A percentile compares a stretch with the other conserved stretches of the same genome.
These are phyloP conservation scores for Zelleria hepariella DNA, from an alignment of 2,888 invertebrate species.

Conservation along the genomic window DNA sequence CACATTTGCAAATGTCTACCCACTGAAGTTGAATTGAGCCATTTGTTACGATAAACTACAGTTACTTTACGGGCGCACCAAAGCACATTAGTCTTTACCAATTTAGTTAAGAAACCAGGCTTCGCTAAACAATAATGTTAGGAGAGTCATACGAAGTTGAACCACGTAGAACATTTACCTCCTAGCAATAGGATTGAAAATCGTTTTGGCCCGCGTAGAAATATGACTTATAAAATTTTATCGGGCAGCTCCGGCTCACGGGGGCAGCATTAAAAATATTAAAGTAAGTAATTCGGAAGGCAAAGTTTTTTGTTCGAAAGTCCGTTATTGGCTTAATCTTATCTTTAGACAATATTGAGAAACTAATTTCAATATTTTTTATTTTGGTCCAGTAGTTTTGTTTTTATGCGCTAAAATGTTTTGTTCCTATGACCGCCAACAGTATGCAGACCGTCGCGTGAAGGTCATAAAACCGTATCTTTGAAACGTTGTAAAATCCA, in stretches of 20 bases:
- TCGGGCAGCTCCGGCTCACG: neutral
- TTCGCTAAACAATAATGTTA: neutral
- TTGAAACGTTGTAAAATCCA: too few species aligned
- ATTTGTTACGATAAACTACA: neutral
- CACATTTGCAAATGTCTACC: neutral
- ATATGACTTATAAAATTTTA: slow-evolving; percentile 1
- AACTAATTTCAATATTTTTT: too few species aligned
- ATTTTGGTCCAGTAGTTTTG: too few species aligned
- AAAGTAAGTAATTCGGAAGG: slow-evolving; percentile 66
- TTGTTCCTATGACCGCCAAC: too few species aligned
- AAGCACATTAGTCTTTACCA: neutral
- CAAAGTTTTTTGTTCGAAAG: too few species aligned
- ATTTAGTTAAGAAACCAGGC: neutral
- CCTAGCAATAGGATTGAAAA: neutral
- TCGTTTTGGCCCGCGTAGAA: neutral
- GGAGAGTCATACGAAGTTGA: neutral
- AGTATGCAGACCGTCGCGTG: too few species aligned
- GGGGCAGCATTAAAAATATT: slow-evolving; percentile 53
- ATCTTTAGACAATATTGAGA: too few species aligned
- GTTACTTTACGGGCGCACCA: neutral
- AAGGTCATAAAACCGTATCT: too few species aligned
- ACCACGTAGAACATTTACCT: neutral
- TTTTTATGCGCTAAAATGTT: too few species aligned
- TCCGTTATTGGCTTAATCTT: too few species aligned
- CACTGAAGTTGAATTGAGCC: neutral